Evolutionary conservation across 2,113 vertebrate species (phyloP), one percentile per base, ranked within the genome.

Genomic region (Haplochromis vanheusdeni): DNA sequence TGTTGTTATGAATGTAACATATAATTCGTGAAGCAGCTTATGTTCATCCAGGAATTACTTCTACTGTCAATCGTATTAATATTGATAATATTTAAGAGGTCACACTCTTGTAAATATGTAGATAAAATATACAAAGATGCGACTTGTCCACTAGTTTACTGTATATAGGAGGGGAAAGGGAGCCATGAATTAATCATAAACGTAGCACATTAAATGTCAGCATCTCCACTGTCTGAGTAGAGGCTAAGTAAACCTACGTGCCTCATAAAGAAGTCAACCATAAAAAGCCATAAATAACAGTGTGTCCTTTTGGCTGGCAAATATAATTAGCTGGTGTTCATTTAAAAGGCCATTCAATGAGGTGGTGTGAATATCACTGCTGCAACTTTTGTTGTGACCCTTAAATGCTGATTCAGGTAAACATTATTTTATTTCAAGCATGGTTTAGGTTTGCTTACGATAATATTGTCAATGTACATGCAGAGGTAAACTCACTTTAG

Each of bases 241-340:
- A 86, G 79, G 87, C 79, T 65, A 89, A 91, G 82, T 84, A 89
- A 94, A 86, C 73, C 56, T 79, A 9, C 9, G 58, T 79, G 55
- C 81, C 83, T 87, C 82, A 77, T 56, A 86, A 89, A 65, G 88
- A 91, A 91, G 85, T 87, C 92, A 85, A 91, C 81, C 89, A 90
- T 92, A 83, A 88, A 88, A 89, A 91, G 79, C 80, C 84, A 91
- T 95, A 93, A 95, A 95, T 94, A 95, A 95, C 56, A 89, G 31
- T 70, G 26, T 92, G 92, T 93, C 90, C 93, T 93, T 94, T 94
- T 90, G 86, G 79, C 83, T 86, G 87, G 93, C 90, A 92, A 95
- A 93, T 90, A 84, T 91, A 94, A 95, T 94, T 93, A 94, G 80
- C 88, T 77, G 88, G 83, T 86, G 85, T 89, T 91, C 89, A 62